Evolutionary conservation across 2,888 invertebrate species (phyloP), one percentile per base, ranked within the genome.

Genomic region (Diachrysia chrysitis): DNA sequence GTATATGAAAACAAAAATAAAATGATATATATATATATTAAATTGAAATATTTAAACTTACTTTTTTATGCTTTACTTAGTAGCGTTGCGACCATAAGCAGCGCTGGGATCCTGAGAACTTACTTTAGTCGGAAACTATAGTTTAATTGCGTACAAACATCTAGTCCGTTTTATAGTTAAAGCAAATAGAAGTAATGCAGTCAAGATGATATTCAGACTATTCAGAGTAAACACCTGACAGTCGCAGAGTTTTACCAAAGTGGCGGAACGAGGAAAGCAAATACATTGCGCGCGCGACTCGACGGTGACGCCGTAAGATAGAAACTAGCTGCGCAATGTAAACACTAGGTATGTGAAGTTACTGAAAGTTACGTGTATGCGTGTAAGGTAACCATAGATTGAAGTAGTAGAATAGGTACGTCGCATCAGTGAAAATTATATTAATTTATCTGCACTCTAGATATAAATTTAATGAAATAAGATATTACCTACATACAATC

Each of bases 171-270:
- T 87, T 84, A 87, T 83, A 82, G 78, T 76, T 80, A 81, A 78
- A 79, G 77, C 85, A 86, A 88, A 87, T 83, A 85, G 80, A 79
- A 84, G 84, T 85, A 82, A 83, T 76, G 79, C 75, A 73, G 58
- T 78, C 84, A 76, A 83, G 84, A 85, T 91, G 88, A 90, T 90
- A 88, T 90, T 86, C 85, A 84, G 73, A 84, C 90, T 90, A 88
- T 90, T 86, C 85, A 84, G 73, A 84, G 90, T 86, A 91, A 93
- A 93, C 90, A 94, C 84, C 86, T 92, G 93, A 90, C 93, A 92
- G 87, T 84, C 81, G 87, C 89, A 89, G 87, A 89, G 88, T 85
- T 88, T 85, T 84, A 80, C 84, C 78, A 82, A 87, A 92, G 90
- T 89, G 89, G 85, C 81, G 69, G 79, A 85, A 86, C 85, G 85